phyloP scores from a whole-genome alignment of 2,888 invertebrate species.

The Pollenia angustigena region DNA sequence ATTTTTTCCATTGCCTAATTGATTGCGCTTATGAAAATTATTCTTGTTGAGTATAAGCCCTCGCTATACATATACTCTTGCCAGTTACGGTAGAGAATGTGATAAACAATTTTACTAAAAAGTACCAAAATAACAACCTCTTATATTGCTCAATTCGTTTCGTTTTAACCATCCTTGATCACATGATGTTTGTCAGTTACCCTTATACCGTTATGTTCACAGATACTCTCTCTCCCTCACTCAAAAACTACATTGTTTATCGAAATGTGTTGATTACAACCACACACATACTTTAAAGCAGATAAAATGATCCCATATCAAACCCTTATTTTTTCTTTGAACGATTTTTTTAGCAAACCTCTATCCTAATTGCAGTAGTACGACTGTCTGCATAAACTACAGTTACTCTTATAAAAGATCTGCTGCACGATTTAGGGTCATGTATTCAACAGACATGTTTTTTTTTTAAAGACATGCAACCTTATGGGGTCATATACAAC shows the following conservation, averaged over 20 bases:
- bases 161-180: neutral
- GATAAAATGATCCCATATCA: constrained; percentile 53
- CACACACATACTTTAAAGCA: neutral
- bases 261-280: neutral
- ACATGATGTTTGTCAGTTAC: constrained; percentile 11
- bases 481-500: constrained; percentile 60
- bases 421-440: constrained; percentile 56
- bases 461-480: constrained; percentile 44
- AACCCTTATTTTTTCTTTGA: constrained; percentile 53
- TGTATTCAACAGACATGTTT: constrained; percentile 61
- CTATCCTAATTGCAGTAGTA: constrained; percentile 1
- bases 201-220: constrained; percentile 24
- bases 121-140: neutral
- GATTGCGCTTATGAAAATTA: too few species aligned
- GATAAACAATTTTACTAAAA: neutral
- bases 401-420: constrained; percentile 4
- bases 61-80: too few species aligned
- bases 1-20: too few species aligned
- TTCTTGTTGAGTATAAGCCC: too few species aligned
- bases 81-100: too few species aligned
- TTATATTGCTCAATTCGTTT: too few species aligned
- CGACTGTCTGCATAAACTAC: constrained; percentile 20
- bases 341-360: neutral
- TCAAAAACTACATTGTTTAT: neutral
- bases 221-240: neutral